These are phyloP conservation scores for Adoxophyes honmai DNA, from an alignment of 1,140 invertebrate genomes.

Conservation along the genomic window DNA sequence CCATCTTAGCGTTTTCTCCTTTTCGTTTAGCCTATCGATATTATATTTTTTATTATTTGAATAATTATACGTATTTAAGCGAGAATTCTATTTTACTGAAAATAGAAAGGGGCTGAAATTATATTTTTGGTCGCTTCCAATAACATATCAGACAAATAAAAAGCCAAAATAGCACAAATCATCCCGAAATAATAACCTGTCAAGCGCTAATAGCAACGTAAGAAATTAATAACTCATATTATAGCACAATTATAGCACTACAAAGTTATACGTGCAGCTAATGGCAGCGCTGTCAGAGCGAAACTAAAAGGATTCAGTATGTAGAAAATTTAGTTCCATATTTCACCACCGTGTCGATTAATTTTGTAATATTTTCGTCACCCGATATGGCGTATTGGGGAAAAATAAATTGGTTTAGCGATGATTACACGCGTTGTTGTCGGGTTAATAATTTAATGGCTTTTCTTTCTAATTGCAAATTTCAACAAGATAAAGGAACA, in stretches of 20 bases:
- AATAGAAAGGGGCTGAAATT: too few relatives aligned
- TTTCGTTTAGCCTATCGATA: too few relatives aligned
- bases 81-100: too few relatives aligned
- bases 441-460: too few relatives aligned
- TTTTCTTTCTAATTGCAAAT: too few relatives aligned
- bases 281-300: background rate
- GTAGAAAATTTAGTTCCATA: background rate
- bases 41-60: too few relatives aligned
- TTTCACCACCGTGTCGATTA: background rate
- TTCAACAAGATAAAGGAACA: too few relatives aligned
- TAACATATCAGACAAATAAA: slow-evolving; percentile 1
- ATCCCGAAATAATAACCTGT: slow-evolving; percentile 9
- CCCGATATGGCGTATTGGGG: background rate
- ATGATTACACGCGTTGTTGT: background rate
- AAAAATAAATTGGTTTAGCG: slow-evolving; percentile 15
- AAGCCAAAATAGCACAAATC: slow-evolving; percentile 8
- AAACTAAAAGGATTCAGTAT: background rate
- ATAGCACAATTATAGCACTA: background rate
- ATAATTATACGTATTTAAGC: too few relatives aligned
- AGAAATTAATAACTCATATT: slow-evolving; percentile 5
- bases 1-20: too few relatives aligned
- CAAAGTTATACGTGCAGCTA: background rate
- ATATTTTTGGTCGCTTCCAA: background rate
- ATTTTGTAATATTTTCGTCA: background rate
- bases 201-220: slow-evolving; percentile 6